These are phyloP conservation scores for Urocyon cinereoargenteus DNA, from an alignment of 2,797 vertebrate species.

Conservation along the genomic window DNA sequence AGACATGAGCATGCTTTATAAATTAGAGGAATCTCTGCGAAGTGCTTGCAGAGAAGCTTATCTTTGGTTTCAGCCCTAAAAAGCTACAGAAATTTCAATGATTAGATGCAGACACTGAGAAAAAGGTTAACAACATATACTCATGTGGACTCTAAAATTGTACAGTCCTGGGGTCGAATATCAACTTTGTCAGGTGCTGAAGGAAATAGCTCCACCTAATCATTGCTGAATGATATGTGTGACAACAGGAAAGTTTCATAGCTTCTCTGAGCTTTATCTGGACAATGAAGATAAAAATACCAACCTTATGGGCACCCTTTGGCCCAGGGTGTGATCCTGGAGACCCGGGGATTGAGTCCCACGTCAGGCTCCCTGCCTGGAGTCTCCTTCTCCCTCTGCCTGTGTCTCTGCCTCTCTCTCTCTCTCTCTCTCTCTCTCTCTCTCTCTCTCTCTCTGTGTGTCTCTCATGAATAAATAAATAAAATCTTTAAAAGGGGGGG, in stretches of 20 bases:
- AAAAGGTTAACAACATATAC: conserved; percentile 25
- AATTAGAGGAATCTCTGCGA: conserved; percentile 2
- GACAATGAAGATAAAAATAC: background rate
- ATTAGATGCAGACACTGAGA: conserved; percentile 5
- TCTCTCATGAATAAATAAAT: too few species aligned
- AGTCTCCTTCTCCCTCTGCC: too few species aligned
- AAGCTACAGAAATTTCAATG: conserved; percentile 38
- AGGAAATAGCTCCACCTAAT: background rate
- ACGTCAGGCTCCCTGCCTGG: too few species aligned
- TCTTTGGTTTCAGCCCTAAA: conserved; percentile 48
- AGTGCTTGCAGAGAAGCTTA: conserved; percentile 18
- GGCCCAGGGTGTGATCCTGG: too few species aligned
- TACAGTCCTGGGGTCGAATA: background rate
- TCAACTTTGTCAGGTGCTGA: background rate
- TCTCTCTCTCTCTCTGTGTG: too few species aligned
- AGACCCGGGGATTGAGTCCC: too few species aligned
- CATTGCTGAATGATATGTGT: background rate
- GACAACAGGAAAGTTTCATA: background rate
- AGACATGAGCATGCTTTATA: background rate
- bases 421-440: too few species aligned
- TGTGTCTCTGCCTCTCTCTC: too few species aligned
- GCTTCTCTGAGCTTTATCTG: background rate
- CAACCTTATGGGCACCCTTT: background rate
- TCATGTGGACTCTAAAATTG: background rate
- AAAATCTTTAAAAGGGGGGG: too few species aligned